Base-by-base conservation (phyloP, 2,797 vertebrate genomes). In the Acanthurus tractus region DNA sequence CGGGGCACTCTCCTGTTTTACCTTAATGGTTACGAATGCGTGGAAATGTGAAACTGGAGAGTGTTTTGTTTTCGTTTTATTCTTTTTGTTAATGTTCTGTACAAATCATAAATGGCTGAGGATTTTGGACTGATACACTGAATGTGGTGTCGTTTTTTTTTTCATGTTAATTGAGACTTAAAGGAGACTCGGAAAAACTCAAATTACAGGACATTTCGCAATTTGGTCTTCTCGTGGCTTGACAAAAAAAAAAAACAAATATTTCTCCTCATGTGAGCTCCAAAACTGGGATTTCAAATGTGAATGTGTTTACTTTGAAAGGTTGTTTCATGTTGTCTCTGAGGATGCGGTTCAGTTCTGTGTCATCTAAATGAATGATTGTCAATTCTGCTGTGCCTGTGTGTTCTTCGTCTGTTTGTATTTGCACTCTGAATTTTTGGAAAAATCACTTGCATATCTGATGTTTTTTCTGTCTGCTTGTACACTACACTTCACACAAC, bases 371-470 rank as follows among this genome's bases (percentile, higher is more conserved):
- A 85, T 88, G 91, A 93, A 92, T 85, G 91, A 93, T 92, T 92
- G 89, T 93, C 87, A 69, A 86, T 88, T 93, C 91, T 93, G 91
- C 90, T 63, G 91, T 93, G 91, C 91, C 91, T 92, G 91, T 94
- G 88, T 87, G 91, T 92, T 91, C 79, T 88, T 87, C 2, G 86
- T 94, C 89, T 83, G 82, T 92, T 86, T 90, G 92, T 94, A 92
- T 92, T 89, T 93, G 92, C 92, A 93, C 91, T 93, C 90, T 88
- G 81, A 87, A 83, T 84, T 89, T 90, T 89, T 76, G 18, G 20
- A 15, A 67, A 78, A 79, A 63, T 73, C 79, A 88, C 79, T 83
- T 76, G 85, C 89, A 87, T 90, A 85, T 87, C 82, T 81, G 75
- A 81, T 79, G 70, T 88, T 92, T 34, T 54, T 86, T 78, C 82